Evolutionary conservation across 2,888 invertebrate genomes (phyloP).

Genomic region (Chloromyia formosa): DNA sequence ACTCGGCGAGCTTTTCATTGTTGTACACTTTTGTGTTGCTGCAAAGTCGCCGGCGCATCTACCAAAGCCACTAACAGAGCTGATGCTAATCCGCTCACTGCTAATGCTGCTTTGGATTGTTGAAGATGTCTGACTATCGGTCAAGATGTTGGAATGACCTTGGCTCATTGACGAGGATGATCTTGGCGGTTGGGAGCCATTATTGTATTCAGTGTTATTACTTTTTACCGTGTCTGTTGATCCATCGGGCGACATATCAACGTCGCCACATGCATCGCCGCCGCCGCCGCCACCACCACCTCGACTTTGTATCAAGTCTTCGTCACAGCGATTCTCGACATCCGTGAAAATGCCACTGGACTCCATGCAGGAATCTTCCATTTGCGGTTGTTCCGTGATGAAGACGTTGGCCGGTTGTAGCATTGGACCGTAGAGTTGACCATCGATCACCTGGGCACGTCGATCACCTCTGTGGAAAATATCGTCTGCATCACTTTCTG

Average conservation of each 20-base stretch:
- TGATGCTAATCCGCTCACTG: constrained; percentile 55
- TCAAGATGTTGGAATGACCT: constrained; percentile 54
- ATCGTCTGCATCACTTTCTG: constrained; percentile 89
- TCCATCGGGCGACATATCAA: constrained; percentile 74
- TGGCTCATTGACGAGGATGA: constrained; percentile 54
- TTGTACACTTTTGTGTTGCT: neutral
- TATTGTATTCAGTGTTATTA: constrained; percentile 62
- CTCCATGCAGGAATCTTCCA: constrained; percentile 85
- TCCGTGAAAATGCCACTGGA: constrained; percentile 90
- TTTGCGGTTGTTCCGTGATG: constrained; percentile 65
- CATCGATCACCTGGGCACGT: constrained; percentile 86
- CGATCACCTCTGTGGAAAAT: constrained; percentile 75
- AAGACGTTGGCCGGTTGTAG: constrained; percentile 65
- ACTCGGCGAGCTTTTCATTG: constrained; percentile 44
- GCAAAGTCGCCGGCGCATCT: constrained; percentile 25
- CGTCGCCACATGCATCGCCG: constrained; percentile 49
- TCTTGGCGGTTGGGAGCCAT: constrained; percentile 47
- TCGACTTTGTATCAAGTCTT: constrained; percentile 64
- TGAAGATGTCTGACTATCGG: constrained; percentile 57
- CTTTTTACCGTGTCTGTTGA: constrained; percentile 67
- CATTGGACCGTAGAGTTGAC: constrained; percentile 80
- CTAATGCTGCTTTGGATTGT: constrained; percentile 57
- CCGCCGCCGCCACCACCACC: constrained; percentile 51
- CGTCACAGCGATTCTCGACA: constrained; percentile 79
- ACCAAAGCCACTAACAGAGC: constrained; percentile 39